Evolutionary conservation across 2,888 invertebrate genomes (phyloP), one percentile per base, ranked within the genome.

Genomic region (Trisateles emortualis): DNA sequence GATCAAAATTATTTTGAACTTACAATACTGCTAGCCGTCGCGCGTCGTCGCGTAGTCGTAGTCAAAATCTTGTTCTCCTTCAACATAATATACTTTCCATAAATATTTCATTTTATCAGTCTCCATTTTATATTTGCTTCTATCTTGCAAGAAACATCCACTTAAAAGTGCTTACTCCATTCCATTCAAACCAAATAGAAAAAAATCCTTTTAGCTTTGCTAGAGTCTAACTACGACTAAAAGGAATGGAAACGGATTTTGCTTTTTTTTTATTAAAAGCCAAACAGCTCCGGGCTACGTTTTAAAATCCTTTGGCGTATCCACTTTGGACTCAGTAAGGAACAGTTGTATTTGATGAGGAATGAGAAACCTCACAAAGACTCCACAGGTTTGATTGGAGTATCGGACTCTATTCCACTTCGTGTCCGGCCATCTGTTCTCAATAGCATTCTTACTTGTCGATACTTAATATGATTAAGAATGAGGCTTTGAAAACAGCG

Each of bases 341-440:
- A 11, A 4, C 8, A 9, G 14, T 14, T 17, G 8, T 36, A 22
- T 39, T 24, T 19, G 5, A 38, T 5, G 19, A 17, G 19, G 11
- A 24, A 24, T 38, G 3, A 13, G 22, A 13, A 45, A 26, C 17
- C 26, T 50, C 43, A 44, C 30, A 13, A 51, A 44, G 16, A 36
- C 16, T 36, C 35, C 19, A 19, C 36, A 36, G 32, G 24, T 40
- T 46, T 43, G 39, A 56, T 59, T 59, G 49, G 35, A 52, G 41
- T 16, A 51, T 54, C 30, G 38, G 14, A 51, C 16, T 45, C 30
- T 29, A 47, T 33, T 29, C 32, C 49, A 43, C 46, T 55, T 41
- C 38, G 19, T 38, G 51, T 45, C 38, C 46, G 42, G 16, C 47
- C 59, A 52, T 48, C 59, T 55, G 51, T 50, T 50, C 38, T 39